Base-by-base conservation (phyloP, 2,113 vertebrate genomes). In the Phylloscopus whistleri region DNA sequence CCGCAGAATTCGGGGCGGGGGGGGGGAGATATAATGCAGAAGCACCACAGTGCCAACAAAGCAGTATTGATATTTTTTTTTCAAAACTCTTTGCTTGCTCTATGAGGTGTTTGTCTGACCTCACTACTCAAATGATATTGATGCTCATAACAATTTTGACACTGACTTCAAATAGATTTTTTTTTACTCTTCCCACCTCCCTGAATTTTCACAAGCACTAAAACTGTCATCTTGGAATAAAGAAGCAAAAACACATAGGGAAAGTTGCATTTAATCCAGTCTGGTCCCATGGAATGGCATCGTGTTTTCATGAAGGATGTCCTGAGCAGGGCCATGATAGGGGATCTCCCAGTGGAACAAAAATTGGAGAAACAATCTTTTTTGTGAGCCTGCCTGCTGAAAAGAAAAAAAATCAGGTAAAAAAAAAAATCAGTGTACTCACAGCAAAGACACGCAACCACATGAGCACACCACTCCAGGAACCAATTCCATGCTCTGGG, bases 1-100 rank as follows among this genome's bases (percentile, higher is more conserved):
- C 62, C 0, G 0, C 62, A 92, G 75, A 76, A 75, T 13, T 17
- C 0, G 1, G 23, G n/a, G 49, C 5, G 2, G 13, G 13, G 7
- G 13, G 13, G 7, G 31, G 62, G 49, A 39, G 3, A 31, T 33
- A 30, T 13, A 83, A 58, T 51, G n/a, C 46, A 69, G 37, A 89
- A 15, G 59, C 7, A 76, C 18, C 24, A 77, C 0, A 0, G 69
- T 62, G 20, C 26, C 68, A 80, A 59, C 10, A 86, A 88, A 73
- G 7, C 22, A 41, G 31, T 35, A 70, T 3, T 39, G 21, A 15
- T 16, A 12, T 39, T 39, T 51, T 80, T 83, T 80, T 56, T 84
- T 30, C 20, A 43, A 44, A 95, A 77, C 20, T 23, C 48, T 22
- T 43, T 39, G 30, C 35, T 93, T 85, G 10, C 14, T 72, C 17